These are phyloP conservation scores for Platysternon megacephalum DNA, from an alignment of 2,113 vertebrate species.

Conservation along the genomic window DNA sequence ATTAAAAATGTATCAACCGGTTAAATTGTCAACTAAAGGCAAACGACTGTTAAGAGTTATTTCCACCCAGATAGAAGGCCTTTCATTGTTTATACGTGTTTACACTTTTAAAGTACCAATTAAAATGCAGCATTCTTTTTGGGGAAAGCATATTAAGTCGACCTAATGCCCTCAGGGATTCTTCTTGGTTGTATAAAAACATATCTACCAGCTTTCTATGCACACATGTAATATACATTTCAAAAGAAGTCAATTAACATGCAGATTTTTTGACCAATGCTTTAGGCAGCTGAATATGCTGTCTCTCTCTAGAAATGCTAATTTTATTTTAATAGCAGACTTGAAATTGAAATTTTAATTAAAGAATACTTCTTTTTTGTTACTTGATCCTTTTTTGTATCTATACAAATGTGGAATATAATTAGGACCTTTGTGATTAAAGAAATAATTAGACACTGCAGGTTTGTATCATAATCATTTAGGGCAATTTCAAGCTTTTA, in stretches of 20 bases:
- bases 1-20: constrained; percentile 75
- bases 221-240: background rate
- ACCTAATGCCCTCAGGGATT: background rate
- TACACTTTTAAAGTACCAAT: constrained; percentile 15
- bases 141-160: background rate
- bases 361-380: constrained; percentile 25
- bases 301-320: constrained; percentile 30
- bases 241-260: constrained; percentile 22
- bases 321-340: constrained; percentile 56
- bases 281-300: constrained; percentile 7
- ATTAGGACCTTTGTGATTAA: constrained; percentile 61
- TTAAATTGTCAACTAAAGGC: constrained; percentile 37
- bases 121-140: constrained; percentile 23
- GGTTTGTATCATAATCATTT: constrained; percentile 42
- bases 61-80: background rate
- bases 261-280: constrained; percentile 41
- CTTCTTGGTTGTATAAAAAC: background rate
- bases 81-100: constrained; percentile 2
- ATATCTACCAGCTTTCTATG: background rate
- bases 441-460: constrained; percentile 65
- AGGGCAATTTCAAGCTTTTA: constrained; percentile 59
- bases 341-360: constrained; percentile 55
- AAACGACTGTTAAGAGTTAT: constrained; percentile 14
- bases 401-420: constrained; percentile 51
- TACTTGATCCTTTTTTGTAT: constrained; percentile 9